These are phyloP conservation scores for Grus americana DNA, from an alignment of 2,113 vertebrate genomes.

Conservation along the genomic window DNA sequence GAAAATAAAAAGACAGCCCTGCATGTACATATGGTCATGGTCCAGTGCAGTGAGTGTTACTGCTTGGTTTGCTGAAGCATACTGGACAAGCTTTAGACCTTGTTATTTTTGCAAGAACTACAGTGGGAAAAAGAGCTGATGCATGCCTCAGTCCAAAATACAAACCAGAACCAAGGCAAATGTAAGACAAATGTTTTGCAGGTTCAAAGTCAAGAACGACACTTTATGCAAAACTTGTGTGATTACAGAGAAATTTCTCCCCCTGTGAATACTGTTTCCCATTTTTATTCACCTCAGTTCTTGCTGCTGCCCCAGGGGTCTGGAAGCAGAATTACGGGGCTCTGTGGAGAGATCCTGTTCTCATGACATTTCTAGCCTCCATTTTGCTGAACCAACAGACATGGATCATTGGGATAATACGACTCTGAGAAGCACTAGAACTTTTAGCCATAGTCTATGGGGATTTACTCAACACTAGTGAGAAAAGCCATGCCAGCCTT, in stretches of 20 bases:
- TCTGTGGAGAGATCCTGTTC: neutral
- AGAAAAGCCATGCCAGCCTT: neutral
- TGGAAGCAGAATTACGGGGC: neutral
- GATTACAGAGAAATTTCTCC: neutral
- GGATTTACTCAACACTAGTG: neutral
- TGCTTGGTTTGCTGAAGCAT: neutral
- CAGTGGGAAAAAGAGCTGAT: neutral
- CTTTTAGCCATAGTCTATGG: neutral
- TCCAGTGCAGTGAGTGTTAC: neutral
- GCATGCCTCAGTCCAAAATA: neutral
- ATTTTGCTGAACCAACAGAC: neutral
- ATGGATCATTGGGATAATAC: neutral
- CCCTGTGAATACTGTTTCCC: neutral
- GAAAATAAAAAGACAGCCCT: slow-evolving; percentile 23
- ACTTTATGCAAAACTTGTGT: neutral
- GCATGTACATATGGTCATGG: neutral
- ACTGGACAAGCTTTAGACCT: neutral
- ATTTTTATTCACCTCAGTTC: neutral
- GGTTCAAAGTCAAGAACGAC: neutral
- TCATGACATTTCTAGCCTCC: neutral
- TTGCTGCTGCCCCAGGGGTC: neutral
- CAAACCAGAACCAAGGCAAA: neutral
- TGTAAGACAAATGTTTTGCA: neutral
- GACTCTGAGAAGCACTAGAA: neutral
- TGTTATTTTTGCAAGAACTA: neutral